phyloP scores from a whole-genome alignment of 2,888 invertebrate species.

The Leucophenga maculata region DNA sequence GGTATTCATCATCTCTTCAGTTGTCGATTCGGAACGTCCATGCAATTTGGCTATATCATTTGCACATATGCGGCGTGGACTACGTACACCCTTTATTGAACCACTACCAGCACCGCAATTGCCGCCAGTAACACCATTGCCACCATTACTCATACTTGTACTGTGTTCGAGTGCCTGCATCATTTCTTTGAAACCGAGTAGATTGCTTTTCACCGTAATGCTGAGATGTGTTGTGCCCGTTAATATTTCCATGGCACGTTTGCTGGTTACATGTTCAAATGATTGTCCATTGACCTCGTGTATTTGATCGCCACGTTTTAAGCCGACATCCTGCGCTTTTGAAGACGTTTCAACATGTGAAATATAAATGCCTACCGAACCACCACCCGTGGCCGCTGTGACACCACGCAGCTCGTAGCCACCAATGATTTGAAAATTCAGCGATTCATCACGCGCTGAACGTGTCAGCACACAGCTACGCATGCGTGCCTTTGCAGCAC shows the following conservation, averaged over 20 bases:
- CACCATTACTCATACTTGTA: constrained; percentile 49
- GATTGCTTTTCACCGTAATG: constrained; percentile 96
- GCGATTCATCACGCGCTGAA: constrained; percentile 91
- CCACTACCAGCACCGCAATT: constrained; percentile 55
- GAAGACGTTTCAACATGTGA: constrained; percentile 93
- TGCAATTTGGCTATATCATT: constrained; percentile 80
- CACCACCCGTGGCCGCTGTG: constrained; percentile 72
- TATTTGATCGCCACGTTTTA: constrained; percentile 98
- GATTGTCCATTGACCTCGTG: constrained; percentile 98
- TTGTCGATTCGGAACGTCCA: constrained; percentile 68
- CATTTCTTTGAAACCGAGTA: constrained; percentile 86
- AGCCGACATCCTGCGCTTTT: constrained; percentile 94
- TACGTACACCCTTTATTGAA: constrained; percentile 53
- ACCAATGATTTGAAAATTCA: constrained; percentile 94
- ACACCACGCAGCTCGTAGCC: constrained; percentile 83
- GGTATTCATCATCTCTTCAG: constrained; percentile 55
- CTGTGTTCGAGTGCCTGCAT: constrained; percentile 72
- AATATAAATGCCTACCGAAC: constrained; percentile 89
- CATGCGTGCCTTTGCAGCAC: constrained; percentile 95
- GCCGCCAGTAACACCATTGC: constrained; percentile 40
- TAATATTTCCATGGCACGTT: constrained; percentile 92
- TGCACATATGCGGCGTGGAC: constrained; percentile 70
- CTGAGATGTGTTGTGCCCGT: constrained; percentile 95
- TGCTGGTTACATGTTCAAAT: constrained; percentile 93
- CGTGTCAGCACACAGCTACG: constrained; percentile 93